A percentile compares a stretch with the other conserved stretches of the same genome.
These are phyloP conservation scores for Anthonomus grandis DNA, from an alignment of 1,140 invertebrate genomes.

Conservation along the genomic window DNA sequence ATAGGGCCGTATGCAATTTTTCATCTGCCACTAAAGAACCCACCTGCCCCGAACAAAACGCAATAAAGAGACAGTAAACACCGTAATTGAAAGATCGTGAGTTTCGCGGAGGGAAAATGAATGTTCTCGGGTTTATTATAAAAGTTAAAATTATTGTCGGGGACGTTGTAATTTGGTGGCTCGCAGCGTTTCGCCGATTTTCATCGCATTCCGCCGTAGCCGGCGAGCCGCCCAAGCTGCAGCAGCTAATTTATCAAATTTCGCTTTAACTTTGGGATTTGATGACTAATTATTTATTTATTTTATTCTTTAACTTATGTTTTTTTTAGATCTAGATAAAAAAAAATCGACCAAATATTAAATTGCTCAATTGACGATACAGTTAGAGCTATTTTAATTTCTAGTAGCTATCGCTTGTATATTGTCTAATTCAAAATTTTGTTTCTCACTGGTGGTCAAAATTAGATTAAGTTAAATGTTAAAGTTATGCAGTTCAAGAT, in stretches of 20 bases:
- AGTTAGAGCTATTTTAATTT: no score
- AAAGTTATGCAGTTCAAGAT: no score
- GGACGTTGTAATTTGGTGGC: conserved; percentile 27
- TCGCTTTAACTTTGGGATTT: conserved; percentile 9
- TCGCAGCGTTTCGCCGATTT: conserved; percentile 23
- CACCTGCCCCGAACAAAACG: conserved; percentile 3
- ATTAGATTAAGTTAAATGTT: no score
- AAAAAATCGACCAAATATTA: no score
- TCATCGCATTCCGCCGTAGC: conserved; percentile 24
- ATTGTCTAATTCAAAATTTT: no score
- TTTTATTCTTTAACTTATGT: neutral
- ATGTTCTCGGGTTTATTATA: conserved; percentile 25
- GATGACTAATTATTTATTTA: neutral
- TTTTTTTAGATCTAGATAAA: neutral
- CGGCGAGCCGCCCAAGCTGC: conserved; percentile 15
- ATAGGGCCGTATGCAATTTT: neutral
- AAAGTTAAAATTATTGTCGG: conserved; percentile 28
- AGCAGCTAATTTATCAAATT: conserved; percentile 24
- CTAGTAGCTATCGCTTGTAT: no score
- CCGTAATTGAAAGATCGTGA: conserved; percentile 23
- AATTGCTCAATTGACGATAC: no score
- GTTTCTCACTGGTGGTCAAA: no score
- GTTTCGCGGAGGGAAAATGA: conserved; percentile 19
- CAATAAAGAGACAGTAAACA: conserved; percentile 24
- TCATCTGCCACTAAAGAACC: neutral